phyloP scores from a whole-genome alignment of 2,888 invertebrate genomes.

The Sesia bembeciformis region DNA sequence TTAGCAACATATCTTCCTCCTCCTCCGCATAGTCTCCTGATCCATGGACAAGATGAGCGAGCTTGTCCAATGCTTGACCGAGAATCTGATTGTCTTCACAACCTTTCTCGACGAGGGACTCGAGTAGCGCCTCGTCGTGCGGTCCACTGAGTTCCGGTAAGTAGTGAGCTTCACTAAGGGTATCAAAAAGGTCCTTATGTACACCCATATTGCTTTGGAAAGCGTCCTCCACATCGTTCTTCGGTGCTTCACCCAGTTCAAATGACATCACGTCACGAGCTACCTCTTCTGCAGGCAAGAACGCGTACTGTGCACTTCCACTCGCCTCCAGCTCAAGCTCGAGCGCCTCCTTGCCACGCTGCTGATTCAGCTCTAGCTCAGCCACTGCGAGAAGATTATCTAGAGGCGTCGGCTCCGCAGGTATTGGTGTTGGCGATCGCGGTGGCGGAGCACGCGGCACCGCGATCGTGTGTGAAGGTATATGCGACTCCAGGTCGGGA shows the following conservation, averaged over 20 bases:
- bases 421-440: constrained; percentile 22
- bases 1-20: constrained; percentile 61
- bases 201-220: constrained; percentile 47
- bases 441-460: constrained; percentile 46
- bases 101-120: constrained; percentile 76
- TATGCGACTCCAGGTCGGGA: constrained; percentile 76
- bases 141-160: constrained; percentile 57
- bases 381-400: constrained; percentile 78
- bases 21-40: constrained; percentile 61
- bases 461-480: constrained; percentile 77
- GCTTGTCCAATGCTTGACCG: constrained; percentile 56
- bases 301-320: constrained; percentile 32
- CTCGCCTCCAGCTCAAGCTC: constrained; percentile 27
- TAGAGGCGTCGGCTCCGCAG: constrained; percentile 68
- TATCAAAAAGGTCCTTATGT: constrained; percentile 63
- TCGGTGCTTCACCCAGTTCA: constrained; percentile 44
- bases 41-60: constrained; percentile 51
- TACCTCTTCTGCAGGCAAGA: constrained; percentile 48
- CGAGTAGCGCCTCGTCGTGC: constrained; percentile 72
- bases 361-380: constrained; percentile 78
- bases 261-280: constrained; percentile 58
- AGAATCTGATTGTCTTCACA: constrained; percentile 76
- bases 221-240: constrained; percentile 46
- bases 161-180: constrained; percentile 64
- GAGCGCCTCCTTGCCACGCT: constrained; percentile 48